A percentile compares a stretch with the other conserved stretches of the same genome.
phyloP scores from a whole-genome alignment of 2,113 vertebrate species.

The Elachura formosa region DNA sequence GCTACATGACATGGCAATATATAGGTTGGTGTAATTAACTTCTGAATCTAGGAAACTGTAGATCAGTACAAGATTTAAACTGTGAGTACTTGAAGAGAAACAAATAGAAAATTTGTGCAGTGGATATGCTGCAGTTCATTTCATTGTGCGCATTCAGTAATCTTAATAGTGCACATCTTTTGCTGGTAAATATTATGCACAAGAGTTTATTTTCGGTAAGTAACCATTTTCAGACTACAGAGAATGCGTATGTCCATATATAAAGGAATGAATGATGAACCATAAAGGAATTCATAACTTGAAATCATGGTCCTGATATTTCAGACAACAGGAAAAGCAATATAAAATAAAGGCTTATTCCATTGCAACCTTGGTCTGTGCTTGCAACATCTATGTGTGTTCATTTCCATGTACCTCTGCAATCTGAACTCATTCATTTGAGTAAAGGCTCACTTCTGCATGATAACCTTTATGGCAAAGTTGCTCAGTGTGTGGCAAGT shows the following conservation, averaged over 20 bases:
- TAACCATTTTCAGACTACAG: neutral
- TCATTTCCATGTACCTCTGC: accelerated
- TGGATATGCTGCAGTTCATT: neutral
- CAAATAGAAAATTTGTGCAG: neutral
- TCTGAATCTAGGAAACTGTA: neutral
- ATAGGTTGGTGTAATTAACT: neutral
- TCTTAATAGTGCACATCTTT: neutral
- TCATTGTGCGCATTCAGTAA: neutral
- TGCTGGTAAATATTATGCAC: neutral
- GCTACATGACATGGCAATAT: neutral
- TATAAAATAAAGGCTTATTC: neutral
- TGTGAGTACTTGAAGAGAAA: neutral
- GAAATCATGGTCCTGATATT: neutral
- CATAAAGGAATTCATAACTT: neutral
- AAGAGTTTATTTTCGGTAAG: neutral
- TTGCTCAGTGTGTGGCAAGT: no score
- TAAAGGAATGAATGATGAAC: no score
- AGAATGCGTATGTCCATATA: no score
- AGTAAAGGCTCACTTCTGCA: neutral
- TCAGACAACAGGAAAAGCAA: neutral
- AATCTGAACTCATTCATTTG: accelerated
- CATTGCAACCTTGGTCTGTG: neutral
- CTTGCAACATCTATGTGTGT: accelerated
- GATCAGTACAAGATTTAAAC: neutral
- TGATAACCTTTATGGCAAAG: neutral